Evolutionary conservation across 2,888 invertebrate species (phyloP), one percentile per base, ranked within the genome.

Genomic region (Phrixothrix hirtus): DNA sequence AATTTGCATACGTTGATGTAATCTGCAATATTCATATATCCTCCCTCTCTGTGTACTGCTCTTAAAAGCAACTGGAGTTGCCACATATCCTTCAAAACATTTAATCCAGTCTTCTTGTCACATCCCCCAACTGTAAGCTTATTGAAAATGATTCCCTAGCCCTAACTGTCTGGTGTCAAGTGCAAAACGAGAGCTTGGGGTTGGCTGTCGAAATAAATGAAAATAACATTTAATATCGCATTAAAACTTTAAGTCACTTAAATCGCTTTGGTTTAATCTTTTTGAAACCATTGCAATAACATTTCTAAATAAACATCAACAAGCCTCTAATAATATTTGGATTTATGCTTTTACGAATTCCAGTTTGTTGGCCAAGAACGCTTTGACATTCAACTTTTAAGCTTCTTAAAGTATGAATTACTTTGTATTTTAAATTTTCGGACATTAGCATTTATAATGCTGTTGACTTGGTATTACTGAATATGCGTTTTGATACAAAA

Each of bases 11-110:
- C 46, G 46, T 42, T 45, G 32, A 32, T 46, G 46, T 47, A 52
- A 46, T 51, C 45, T 39, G 9, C 9, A 15, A 45, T 45, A 51
- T 45, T 39, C 45, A 51, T 39, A 44, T 39, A 36, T 27, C 13
- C 29, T 37, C 48, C 11, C 39, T 17, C 32, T 27, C 30, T 36
- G 37, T 35, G 41, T 32, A 42, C 39, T 39, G 41, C 46, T 42
- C 36, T 42, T 31, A 41, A 38, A 45, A 39, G 51, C 51, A 39
- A 42, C 37, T 52, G 46, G 52, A 49, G 52, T 48, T 58, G 55
- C 58, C 56, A 60, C 56, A 56, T 56, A 58, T 58, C 60, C 50
- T 53, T 60, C 58, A 56, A 37, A 56, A 48, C 57, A 57, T 57
- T 57, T 57, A 59, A 59, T 57, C 55, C 55, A 47, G 50, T 31